phyloP scores from a whole-genome alignment of 2,888 invertebrate genomes.

The Ernsta delagoae region DNA sequence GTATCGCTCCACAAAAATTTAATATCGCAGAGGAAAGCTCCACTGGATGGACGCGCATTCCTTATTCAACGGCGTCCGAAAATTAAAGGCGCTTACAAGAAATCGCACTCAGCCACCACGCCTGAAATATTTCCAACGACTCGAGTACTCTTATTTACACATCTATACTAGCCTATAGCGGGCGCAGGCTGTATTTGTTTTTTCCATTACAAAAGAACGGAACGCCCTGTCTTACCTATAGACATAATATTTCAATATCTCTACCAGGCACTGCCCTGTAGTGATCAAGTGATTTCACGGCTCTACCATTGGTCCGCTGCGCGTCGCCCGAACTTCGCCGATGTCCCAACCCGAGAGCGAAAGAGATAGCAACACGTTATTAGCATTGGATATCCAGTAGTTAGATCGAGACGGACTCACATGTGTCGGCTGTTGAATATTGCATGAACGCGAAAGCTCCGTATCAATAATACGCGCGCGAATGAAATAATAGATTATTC shows the following conservation, averaged over 20 bases:
- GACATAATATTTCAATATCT: conserved; percentile 82
- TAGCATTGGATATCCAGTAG: conserved; percentile 5
- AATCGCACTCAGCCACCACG: conserved; percentile 74
- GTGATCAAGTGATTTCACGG: conserved; percentile 70
- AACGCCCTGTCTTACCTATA: conserved; percentile 71
- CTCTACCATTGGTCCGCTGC: conserved; percentile 64
- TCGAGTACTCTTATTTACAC: conserved; percentile 76
- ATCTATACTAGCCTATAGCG: conserved; percentile 53
- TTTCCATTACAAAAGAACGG: conserved; percentile 79
- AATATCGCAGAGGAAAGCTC: conserved; percentile 24
- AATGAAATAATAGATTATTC: conserved; percentile 85
- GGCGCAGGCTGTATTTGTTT: conserved; percentile 68
- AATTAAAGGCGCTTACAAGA: conserved; percentile 78
- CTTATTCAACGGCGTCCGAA: conserved; percentile 79
- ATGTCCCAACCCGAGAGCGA: conserved; percentile 57
- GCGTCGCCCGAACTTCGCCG: conserved; percentile 64
- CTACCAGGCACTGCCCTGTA: conserved; percentile 66
- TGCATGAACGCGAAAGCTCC: conserved; percentile 74
- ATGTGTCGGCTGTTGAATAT: conserved; percentile 67
- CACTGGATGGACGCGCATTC: conserved; percentile 57
- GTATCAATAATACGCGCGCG: conserved; percentile 84
- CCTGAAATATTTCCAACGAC: conserved; percentile 73
- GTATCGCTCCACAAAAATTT: conserved; percentile 29
- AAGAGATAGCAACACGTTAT: conserved; percentile 51
- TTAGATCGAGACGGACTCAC: conserved; percentile 56